These are phyloP conservation scores for Aromia moschata DNA, from an alignment of 2,888 invertebrate species.

Conservation along the genomic window DNA sequence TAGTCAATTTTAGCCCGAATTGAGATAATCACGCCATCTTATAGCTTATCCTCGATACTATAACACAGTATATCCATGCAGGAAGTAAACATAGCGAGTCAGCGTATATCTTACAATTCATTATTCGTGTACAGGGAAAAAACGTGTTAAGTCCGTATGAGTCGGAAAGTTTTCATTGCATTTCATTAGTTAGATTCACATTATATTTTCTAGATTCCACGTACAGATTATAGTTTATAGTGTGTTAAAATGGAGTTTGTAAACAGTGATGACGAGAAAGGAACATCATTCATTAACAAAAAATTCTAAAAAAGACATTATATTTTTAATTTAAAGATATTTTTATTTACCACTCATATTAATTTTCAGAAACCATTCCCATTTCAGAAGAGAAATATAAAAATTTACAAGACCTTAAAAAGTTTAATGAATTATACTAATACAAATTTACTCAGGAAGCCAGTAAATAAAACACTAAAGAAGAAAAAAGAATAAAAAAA, in stretches of 20 bases:
- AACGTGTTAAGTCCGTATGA: background rate
- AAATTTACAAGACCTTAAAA: slow-evolving; percentile 8
- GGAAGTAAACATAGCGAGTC: too few species aligned
- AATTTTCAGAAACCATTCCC: background rate
- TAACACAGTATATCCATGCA: too few species aligned
- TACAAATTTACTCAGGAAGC: background rate
- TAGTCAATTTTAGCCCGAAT: background rate
- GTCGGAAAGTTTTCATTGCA: background rate
- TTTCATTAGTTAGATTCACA: background rate
- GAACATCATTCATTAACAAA: background rate
- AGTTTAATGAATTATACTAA: background rate
- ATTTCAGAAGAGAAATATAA: slow-evolving; percentile 4
- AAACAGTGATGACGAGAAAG: slow-evolving; percentile 18
- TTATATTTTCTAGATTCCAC: background rate
- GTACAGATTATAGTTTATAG: background rate
- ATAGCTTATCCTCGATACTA: background rate
- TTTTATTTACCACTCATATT: background rate
- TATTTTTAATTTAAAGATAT: too few species aligned
- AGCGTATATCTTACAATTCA: background rate
- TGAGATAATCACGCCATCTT: background rate
- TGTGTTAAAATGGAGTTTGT: slow-evolving; percentile 8
- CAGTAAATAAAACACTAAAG: background rate
- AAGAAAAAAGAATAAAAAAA: background rate
- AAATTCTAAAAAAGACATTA: background rate
- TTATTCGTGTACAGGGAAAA: background rate